Base-by-base conservation (phyloP, 2,797 vertebrate species). In the Odontamblyopus lacepedii region DNA sequence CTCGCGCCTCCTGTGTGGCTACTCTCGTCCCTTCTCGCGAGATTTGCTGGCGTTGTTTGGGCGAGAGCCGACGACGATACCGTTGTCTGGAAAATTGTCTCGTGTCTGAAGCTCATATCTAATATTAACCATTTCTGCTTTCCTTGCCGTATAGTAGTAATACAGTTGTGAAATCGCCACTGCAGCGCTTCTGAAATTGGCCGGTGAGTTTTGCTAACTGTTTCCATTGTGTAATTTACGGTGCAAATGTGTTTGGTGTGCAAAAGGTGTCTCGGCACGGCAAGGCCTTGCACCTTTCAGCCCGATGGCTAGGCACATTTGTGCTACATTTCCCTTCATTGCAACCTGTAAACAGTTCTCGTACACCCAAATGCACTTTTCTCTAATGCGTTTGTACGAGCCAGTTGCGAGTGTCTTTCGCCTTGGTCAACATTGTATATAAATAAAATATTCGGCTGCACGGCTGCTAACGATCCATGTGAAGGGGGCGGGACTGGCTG, bases 401-500 rank as follows among this genome's bases (percentile, higher is more conserved):
- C 35, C 5, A 11, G 8, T 29, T 12, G 53, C 26, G 11, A n/a
- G 27, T 32, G 1, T 55, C 12, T 32, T 67, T 19, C 9, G 18
- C 50, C 16, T n/a, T 8, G 9, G 9, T 9, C 26, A 19, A 53
- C 8, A 32, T 6, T 44, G 26, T 63, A 29, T 69, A 69, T 60
- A 23, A 41, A 4, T 5, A 4, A 62, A 72, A 63, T 2, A 75
- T 64, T 30, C 56, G 23, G 23, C 6, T 50, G 12, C 35, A 71
- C 29, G 78, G 38, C 82, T 70, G 83, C 79, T 87, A 83, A 80
- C 80, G 69, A 82, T 83, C 84, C 87, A 92, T 89, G 90, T 80
- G 86, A 92, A 83, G 93, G 93, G 93, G 93, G 93, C 91, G 91
- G 94, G 91, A 86, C 91, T 76, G 76, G 3, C n/a, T 63, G 30